These are phyloP conservation scores for Gambusia holbrooki DNA, from an alignment of 2,113 vertebrate genomes.

Conservation along the genomic window DNA sequence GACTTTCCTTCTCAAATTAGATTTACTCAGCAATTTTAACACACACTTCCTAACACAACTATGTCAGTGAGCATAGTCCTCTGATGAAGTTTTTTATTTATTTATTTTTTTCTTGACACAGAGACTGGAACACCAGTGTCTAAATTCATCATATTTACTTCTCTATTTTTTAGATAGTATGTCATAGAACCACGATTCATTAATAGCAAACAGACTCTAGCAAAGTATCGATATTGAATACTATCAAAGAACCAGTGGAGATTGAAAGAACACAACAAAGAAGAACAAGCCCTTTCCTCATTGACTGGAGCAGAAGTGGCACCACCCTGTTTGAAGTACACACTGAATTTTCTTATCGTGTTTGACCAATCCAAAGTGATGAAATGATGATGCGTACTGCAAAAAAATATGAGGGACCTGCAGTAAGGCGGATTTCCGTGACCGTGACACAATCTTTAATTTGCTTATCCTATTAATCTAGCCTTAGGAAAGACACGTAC, in stretches of 20 bases:
- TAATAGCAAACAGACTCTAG: not conserved
- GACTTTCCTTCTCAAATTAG: not conserved
- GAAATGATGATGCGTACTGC: conserved; percentile 9
- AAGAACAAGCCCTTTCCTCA: not conserved
- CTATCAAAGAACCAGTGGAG: not conserved
- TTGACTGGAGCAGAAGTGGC: not conserved
- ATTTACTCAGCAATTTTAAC: not conserved
- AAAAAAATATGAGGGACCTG: conserved; percentile 7
- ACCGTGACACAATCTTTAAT: conserved; percentile 32
- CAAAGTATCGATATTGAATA: not conserved
- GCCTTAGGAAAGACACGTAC: conserved; percentile 19
- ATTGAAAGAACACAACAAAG: not conserved
- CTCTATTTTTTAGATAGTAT: not conserved
- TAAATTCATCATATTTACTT: not conserved
- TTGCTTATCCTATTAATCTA: conserved; percentile 48
- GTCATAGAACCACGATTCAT: not conserved
- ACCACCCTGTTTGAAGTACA: not conserved
- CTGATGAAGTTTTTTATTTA: not conserved
- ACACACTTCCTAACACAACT: not conserved
- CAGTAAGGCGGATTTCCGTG: conserved; percentile 39
- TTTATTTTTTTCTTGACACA: no score
- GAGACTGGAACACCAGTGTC: not conserved
- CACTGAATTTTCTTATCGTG: not conserved
- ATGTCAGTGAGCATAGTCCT: not conserved
- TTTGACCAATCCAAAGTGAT: not conserved